phyloP scores from a whole-genome alignment of 2,113 vertebrate species.

The Willisornis vidua region DNA sequence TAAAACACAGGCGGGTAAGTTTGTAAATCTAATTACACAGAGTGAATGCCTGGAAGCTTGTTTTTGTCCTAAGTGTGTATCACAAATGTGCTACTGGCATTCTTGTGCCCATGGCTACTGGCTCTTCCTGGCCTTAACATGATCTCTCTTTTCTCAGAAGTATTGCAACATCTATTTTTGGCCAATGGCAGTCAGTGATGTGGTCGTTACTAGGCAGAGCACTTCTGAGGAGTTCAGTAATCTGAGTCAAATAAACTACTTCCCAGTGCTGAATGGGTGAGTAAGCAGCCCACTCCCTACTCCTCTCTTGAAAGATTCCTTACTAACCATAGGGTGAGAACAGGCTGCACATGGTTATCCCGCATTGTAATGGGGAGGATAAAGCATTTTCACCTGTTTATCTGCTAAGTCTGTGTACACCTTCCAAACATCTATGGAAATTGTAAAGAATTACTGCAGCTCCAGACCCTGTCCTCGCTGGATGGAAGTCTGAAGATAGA shows the following conservation, averaged over 20 bases:
- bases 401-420: neutral
- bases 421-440: neutral
- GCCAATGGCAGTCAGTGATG: neutral
- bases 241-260: neutral
- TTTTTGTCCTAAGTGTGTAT: neutral
- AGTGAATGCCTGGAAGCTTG: neutral
- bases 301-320: neutral
- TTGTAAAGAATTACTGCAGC: neutral
- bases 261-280: neutral
- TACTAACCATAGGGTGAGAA: neutral
- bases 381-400: neutral
- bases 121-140: neutral
- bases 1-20: neutral
- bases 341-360: neutral
- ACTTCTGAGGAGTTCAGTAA: neutral
- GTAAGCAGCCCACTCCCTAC: neutral
- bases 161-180: neutral
- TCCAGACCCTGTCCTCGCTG: neutral
- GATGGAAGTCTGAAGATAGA: neutral
- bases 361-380: rapidly evolving
- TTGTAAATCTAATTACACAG: neutral
- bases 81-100: neutral
- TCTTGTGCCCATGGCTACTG: neutral
- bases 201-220: neutral
- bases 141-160: neutral